Base-by-base conservation (phyloP, 2,888 invertebrate genomes). In the Diogma glabrata region DNA sequence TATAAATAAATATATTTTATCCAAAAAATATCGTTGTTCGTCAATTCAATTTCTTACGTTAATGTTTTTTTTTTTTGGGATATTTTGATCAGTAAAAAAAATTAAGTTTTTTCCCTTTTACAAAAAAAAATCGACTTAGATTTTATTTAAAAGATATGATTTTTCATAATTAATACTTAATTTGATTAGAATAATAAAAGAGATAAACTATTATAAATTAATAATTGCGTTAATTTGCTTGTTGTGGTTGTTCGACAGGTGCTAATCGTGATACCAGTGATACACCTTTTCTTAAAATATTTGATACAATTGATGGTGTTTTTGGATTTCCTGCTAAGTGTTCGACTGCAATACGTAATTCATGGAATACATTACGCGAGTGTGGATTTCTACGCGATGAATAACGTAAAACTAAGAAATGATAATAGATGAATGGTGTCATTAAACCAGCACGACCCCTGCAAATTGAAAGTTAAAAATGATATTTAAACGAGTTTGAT, bases 371-470 rank as follows among this genome's bases (percentile, higher is more conserved):
- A 67, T 84, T 92, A 65, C 93, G 83, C 51, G 93, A 93, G 74
- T 91, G 92, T 0, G 96, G 95, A 76, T 99, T 99, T 60, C 99
- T 83, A 52, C 92, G 81, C 6, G 97, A 97, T 54, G 87, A 75
- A 73, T 97, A 94, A 55, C 99, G 84, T 67, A 92, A 79, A 54
- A 84, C 81, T 62, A 99, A 74, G 73, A 99, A 99, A 68, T 96
- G 90, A 72, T 95, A 97, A 76, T 97, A 99, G 63, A 95, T 81
- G 72, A 99, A 88, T 43, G 96, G 95, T 12, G 94, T 87, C 63
- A 97, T 74, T 53, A 97, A 73, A 23, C 88, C 89, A 63, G 88
- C 88, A 70, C 84, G 82, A 23, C 95, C 95, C 70, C 95, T 96
- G 74, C 47, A 75, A 73, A 56, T 4, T 7, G n/a, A 56, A 58